phyloP scores from a whole-genome alignment of 1,140 invertebrate genomes.

The Brachionus asplanchnoidis region DNA sequence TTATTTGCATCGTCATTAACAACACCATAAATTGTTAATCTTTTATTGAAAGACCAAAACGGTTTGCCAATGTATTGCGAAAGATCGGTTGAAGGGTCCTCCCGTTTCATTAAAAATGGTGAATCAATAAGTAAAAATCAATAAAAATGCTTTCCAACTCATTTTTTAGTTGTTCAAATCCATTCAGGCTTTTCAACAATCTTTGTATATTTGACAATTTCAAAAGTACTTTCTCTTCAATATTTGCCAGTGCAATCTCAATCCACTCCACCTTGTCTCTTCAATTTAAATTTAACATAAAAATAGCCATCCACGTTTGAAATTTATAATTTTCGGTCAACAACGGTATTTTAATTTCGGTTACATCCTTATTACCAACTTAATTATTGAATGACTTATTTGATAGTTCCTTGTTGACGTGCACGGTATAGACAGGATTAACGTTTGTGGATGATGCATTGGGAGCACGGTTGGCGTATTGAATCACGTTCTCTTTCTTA shows the following conservation, averaged over 20 bases:
- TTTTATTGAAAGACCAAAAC: too few species aligned
- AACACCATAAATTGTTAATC: background rate
- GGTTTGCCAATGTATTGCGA: too few species aligned
- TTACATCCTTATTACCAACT: background rate
- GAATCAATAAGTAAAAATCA: too few species aligned
- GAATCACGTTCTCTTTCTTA: too few species aligned
- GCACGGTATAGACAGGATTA: too few species aligned
- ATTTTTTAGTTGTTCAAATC: background rate
- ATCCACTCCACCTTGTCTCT: background rate
- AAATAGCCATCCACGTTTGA: background rate
- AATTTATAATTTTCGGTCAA: background rate
- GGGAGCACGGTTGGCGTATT: too few species aligned
- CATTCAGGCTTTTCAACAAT: background rate
- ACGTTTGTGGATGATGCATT: too few species aligned
- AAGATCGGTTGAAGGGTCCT: background rate
- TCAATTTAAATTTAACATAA: background rate
- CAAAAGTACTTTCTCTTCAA: background rate
- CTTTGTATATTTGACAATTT: background rate
- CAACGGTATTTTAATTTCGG: background rate
- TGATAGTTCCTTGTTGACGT: background rate
- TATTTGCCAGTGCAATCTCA: background rate
- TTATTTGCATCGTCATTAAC: too few species aligned
- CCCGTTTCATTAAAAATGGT: too few species aligned
- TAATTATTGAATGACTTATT: background rate
- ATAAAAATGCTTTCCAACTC: constrained; percentile 1